Evolutionary conservation across 2,888 invertebrate genomes (phyloP), one percentile per base, ranked within the genome.

Genomic region (Fissipunctia ypsillon): DNA sequence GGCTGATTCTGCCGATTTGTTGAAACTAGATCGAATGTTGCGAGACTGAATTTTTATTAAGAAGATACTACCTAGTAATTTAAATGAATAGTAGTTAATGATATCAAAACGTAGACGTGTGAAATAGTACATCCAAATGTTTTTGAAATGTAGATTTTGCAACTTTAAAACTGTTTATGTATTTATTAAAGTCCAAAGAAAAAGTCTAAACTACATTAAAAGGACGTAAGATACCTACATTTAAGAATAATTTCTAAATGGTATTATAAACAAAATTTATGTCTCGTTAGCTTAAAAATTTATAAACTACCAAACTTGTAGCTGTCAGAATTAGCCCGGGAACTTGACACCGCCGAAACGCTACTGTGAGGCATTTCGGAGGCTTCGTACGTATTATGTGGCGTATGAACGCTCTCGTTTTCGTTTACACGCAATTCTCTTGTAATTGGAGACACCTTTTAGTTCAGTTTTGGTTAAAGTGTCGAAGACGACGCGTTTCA

Each of bases 361-460:
- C 96, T 96, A 96, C 96, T 93, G 95, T 90, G 88, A 84, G 88
- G 95, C 96, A 95, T 93, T 95, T 93, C 87, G 90, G 93, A 88
- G 96, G 96, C 95, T 96, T 96, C 95, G 81, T 87, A 83, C 94
- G 82, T 92, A 91, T 93, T 94, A 93, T 89, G 90, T 94, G 90
- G 91, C 92, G 90, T 88, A 80, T 76, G 80, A 75, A 77, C 86
- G 92, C 93, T 94, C 93, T 93, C 92, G 90, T 92, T 94, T 95
- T 93, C 92, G 92, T 93, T 90, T 90, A 93, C 94, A 95, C 94
- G 93, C 94, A 92, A 91, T 92, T 90, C 88, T 90, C 89, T 88
- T 91, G 94, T 94, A 94, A 94, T 89, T 89, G 90, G 92, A 94
- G 92, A 93, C 88, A 81, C 80, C 60, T 87, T 78, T 76, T 76